Percentiles rank a stretch among this genome's conserved stretches.
Evolutionary conservation across 2,888 invertebrate species (phyloP).

Genomic region (Coenonympha arcania): DNA sequence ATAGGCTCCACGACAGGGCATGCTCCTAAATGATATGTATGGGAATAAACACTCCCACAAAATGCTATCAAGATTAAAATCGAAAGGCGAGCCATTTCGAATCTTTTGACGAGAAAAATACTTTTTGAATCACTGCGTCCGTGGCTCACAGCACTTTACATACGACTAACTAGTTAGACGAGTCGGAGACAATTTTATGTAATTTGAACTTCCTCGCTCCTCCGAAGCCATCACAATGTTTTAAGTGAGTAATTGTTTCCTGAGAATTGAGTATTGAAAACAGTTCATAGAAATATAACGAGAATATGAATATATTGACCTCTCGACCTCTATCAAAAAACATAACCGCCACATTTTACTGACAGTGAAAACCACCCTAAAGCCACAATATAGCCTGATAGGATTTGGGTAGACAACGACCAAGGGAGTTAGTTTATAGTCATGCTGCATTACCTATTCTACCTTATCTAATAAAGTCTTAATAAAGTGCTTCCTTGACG

Average conservation of each 20-base stretch:
- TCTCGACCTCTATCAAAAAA: neutral
- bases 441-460: too few species aligned
- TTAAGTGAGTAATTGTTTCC: constrained; percentile 18
- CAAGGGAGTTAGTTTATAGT: too few species aligned
- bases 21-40: constrained; percentile 81
- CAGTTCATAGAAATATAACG: constrained; percentile 1
- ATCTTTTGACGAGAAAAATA: constrained; percentile 1
- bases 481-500: too few species aligned
- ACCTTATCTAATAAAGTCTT: too few species aligned
- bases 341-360: neutral
- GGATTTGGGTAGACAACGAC: too few species aligned
- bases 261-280: constrained; percentile 14
- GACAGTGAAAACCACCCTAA: too few species aligned
- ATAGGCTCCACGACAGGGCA: constrained; percentile 84
- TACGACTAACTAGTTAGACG: constrained; percentile 23
- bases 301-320: constrained; percentile 12
- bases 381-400: too few species aligned
- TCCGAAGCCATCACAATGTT: constrained; percentile 2
- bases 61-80: constrained; percentile 42
- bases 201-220: constrained; percentile 8
- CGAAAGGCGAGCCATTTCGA: constrained; percentile 39
- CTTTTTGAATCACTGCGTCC: constrained; percentile 3
- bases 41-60: constrained; percentile 58
- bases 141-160: constrained; percentile 3
- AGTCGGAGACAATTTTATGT: constrained; percentile 22